phyloP scores from a whole-genome alignment of 2,888 invertebrate genomes.

The Melanargia galathea region DNA sequence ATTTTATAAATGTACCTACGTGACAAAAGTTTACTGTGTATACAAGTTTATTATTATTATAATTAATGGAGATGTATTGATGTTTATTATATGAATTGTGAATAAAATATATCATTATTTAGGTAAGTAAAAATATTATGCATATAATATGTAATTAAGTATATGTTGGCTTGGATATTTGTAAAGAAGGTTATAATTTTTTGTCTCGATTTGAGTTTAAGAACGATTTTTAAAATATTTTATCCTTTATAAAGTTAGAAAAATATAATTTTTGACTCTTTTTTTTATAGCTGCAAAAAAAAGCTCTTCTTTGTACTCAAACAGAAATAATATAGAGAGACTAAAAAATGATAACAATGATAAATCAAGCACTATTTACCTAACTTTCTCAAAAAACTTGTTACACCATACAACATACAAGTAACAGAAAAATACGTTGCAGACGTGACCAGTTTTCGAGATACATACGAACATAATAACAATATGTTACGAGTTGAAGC shows the following conservation, averaged over 20 bases:
- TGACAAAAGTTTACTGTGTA: slow-evolving; percentile 58
- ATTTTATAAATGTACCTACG: slow-evolving; percentile 66
- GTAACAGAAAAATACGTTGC: too few relatives aligned
- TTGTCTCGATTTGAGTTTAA: not conserved
- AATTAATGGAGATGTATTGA: slow-evolving; percentile 56
- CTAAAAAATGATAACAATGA: too few relatives aligned
- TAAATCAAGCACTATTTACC: too few relatives aligned
- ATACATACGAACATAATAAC: too few relatives aligned
- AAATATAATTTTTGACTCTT: not conserved
- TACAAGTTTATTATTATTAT: slow-evolving; percentile 65
- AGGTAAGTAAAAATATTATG: slow-evolving; percentile 29
- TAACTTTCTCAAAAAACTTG: too few relatives aligned
- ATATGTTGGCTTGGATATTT: slow-evolving; percentile 33
- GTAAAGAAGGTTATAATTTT: not conserved
- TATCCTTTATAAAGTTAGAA: not conserved
- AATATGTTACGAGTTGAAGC: too few relatives aligned
- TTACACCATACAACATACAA: too few relatives aligned
- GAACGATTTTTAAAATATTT: not conserved
- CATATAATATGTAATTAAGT: slow-evolving; percentile 16
- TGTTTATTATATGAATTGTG: slow-evolving; percentile 55
- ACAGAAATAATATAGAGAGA: too few relatives aligned
- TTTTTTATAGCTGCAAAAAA: not conserved
- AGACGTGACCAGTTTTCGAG: too few relatives aligned
- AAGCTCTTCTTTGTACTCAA: too few relatives aligned
- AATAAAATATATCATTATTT: slow-evolving; percentile 32